Base-by-base conservation (phyloP, 1,140 invertebrate genomes). In the Lysiphlebus fabarum region DNA sequence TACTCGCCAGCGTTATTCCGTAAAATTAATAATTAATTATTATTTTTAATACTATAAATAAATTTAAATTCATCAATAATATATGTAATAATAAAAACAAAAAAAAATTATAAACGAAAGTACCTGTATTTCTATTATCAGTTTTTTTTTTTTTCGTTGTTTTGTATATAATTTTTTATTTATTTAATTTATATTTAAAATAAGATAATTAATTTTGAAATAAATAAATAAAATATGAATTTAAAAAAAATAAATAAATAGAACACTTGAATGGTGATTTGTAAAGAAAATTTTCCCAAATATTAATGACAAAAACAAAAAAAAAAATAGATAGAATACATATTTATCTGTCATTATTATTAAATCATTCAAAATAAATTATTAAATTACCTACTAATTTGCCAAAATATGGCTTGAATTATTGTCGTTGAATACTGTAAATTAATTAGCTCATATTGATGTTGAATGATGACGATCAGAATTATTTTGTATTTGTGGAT, bases 361-460 rank as follows among this genome's bases (percentile, higher is more conserved):
- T 26, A 1, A 26, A 26, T 26, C 17, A 26, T 26, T 26, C 17
- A 1, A 26, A 26, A 26, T 26, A 26, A 26, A 26, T 26, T 26
- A 26, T 26, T 26, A 26, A 26, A 26, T 26, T 45, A 33, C 45
- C 53, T 10, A n/a, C 41, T 47, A 40, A 7, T 55, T n/a, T 49
- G 49, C 43, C 51, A 41, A 41, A 40, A 38, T 12, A 34, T 57
- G 55, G 34, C 40, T 26, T 4, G 17, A 60, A 49, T 62, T 62
- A 62, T 62, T 61, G 58, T 61, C 58, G 49, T 62, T 58, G 8
- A 44, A 50, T 60, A 42, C n/a, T 14, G 37, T 47, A 6, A n/a
- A 44, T 58, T 11, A 50, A 33, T 67, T 53, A 17, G 53, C 62
- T 78, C 72, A 78, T 76, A 78, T 78, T 66, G 76, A 74, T n/a